Conservation (phyloP, 2,888 invertebrate genomes). For the Dorcus hopei region DNA sequence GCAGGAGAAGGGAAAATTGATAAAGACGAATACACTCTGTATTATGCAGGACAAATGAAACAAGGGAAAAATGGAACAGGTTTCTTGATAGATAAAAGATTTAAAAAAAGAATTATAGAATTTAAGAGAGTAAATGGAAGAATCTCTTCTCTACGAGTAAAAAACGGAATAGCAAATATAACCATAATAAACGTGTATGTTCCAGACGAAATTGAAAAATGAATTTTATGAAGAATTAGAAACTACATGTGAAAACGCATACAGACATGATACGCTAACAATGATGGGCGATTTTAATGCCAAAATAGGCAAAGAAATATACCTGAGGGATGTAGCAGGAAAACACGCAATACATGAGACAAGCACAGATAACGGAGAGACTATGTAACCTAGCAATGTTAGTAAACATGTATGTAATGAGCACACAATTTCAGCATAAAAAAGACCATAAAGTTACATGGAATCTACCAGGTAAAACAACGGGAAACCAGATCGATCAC, state of each 20-base stretch:
- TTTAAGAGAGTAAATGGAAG: too few relatives aligned
- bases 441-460: slow-evolving; percentile 13
- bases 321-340: slow-evolving; percentile 7
- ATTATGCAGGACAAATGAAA: too few relatives aligned
- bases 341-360: slow-evolving; percentile 12
- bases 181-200: too few relatives aligned
- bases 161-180: too few relatives aligned
- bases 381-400: slow-evolving; percentile 7
- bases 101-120: too few relatives aligned
- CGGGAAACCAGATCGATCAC: slow-evolving; percentile 13
- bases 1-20: too few relatives aligned
- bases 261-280: slow-evolving; percentile 7
- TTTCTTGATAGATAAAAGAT: too few relatives aligned
- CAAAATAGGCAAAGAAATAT: slow-evolving; percentile 14
- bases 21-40: too few relatives aligned
- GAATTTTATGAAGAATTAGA: too few relatives aligned
- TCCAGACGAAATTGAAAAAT: too few relatives aligned
- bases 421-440: slow-evolving; percentile 15
- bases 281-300: slow-evolving; percentile 17
- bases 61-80: too few relatives aligned
- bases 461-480: slow-evolving; percentile 7
- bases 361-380: slow-evolving; percentile 11
- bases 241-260: background rate
- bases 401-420: slow-evolving; percentile 8
- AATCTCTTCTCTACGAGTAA: too few relatives aligned